A percentile compares a stretch with the other conserved stretches of the same genome.
phyloP scores from a whole-genome alignment of 2,113 vertebrate genomes.

The zebrafish (Danio rerio) region DNA sequence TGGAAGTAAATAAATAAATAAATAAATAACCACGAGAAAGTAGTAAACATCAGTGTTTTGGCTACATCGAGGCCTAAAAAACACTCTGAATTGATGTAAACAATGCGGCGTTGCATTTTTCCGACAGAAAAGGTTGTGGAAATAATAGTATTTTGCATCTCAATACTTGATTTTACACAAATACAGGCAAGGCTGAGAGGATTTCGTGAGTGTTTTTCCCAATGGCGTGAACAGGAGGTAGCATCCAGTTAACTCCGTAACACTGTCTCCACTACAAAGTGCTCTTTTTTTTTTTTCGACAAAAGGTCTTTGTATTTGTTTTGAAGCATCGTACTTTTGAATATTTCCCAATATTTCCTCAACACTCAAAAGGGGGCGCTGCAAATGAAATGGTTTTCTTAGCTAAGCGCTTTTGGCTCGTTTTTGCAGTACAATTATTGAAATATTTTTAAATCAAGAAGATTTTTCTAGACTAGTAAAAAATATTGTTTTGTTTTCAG shows the following conservation, averaged over 20 bases:
- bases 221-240: conserved; percentile 44
- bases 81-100: conserved; percentile 34
- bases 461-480: too few species aligned
- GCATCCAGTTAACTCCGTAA: conserved; percentile 42
- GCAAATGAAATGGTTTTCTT: too few species aligned
- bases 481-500: too few species aligned
- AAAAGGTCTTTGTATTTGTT: not conserved
- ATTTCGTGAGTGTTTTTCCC: conserved; percentile 1
- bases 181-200: not conserved
- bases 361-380: too few species aligned
- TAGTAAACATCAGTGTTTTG: conserved; percentile 33
- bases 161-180: not conserved
- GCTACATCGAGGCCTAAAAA: conserved; percentile 27
- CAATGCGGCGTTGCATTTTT: conserved; percentile 9
- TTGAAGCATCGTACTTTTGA: not conserved
- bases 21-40: conserved; percentile 4
- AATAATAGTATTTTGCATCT: conserved; percentile 27
- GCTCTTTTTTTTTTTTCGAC: not conserved
- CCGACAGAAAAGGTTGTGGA: conserved; percentile 1
- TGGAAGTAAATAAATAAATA: not conserved
- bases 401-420: too few species aligned
- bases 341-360: not conserved
- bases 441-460: too few species aligned
- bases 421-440: too few species aligned
- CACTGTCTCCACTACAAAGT: conserved; percentile 45